A percentile compares a stretch with the other conserved stretches of the same genome.
These are phyloP conservation scores for Laterallus jamaicensis DNA, from an alignment of 2,113 vertebrate species.

Conservation along the genomic window DNA sequence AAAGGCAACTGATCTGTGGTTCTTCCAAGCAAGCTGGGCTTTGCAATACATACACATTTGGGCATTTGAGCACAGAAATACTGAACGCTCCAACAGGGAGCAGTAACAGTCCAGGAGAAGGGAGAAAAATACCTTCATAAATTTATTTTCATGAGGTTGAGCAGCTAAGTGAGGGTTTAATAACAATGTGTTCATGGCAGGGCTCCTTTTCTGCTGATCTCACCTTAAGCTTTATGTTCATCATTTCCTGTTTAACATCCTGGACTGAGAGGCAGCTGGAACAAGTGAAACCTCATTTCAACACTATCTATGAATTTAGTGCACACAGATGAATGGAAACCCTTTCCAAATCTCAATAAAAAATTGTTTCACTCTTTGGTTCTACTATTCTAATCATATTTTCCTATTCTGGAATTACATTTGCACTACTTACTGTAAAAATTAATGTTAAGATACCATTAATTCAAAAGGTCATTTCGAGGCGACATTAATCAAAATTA, in stretches of 20 bases:
- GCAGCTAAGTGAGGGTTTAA: not conserved
- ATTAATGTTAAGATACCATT: not conserved
- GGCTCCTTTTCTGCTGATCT: conserved; percentile 26
- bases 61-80: not conserved
- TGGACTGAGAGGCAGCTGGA: conserved; percentile 13
- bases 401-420: not conserved
- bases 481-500: not conserved
- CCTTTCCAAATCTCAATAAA: not conserved
- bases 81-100: not conserved
- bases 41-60: not conserved
- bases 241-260: conserved; percentile 36
- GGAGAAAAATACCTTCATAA: not conserved
- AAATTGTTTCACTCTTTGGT: not conserved
- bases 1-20: not conserved
- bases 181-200: not conserved
- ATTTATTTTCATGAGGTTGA: not conserved
- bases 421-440: not conserved
- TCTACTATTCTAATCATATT: not conserved
- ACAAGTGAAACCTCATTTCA: not conserved
- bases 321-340: not conserved
- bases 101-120: not conserved
- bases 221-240: not conserved
- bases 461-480: not conserved
- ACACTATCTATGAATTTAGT: not conserved
- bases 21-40: not conserved